A percentile compares a stretch with the other conserved stretches of the same genome.
phyloP scores from a whole-genome alignment of 2,888 invertebrate species.

The Dasypogon diadema region DNA sequence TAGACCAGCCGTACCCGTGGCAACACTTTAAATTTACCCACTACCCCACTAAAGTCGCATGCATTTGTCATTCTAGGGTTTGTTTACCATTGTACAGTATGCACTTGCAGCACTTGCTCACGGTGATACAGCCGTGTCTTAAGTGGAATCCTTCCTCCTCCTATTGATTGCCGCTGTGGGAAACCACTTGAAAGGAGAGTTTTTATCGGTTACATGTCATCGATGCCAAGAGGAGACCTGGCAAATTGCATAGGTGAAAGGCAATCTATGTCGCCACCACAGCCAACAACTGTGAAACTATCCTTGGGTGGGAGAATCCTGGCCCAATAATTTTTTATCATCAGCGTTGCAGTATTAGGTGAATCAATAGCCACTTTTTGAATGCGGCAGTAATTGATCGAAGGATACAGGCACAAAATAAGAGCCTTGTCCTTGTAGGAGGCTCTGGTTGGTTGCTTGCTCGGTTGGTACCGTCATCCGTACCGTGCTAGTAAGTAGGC shows the following conservation, averaged over 20 bases:
- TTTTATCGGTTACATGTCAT: neutral
- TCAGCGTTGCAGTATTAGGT: constrained; percentile 3
- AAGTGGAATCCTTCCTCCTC: neutral
- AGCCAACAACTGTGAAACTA: neutral
- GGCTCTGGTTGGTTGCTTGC: too few species aligned
- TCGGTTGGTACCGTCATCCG: too few species aligned
- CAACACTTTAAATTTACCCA: neutral
- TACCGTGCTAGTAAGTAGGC: too few species aligned
- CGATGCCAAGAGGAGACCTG: neutral
- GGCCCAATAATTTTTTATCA: neutral
- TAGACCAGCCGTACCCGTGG: neutral
- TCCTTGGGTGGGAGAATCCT: neutral
- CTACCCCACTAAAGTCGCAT: neutral
- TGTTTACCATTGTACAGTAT: neutral
- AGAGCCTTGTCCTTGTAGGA: neutral
- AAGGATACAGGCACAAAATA: neutral
- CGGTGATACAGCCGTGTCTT: neutral
- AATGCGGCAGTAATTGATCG: constrained; percentile 29
- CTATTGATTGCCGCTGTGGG: neutral
- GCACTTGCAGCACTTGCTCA: neutral
- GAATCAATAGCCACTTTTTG: constrained; percentile 40
- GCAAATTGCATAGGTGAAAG: neutral
- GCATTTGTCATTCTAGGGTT: neutral
- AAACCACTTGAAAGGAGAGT: neutral
- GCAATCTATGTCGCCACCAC: neutral